These are phyloP conservation scores for Gallinago stenura DNA, from an alignment of 2,797 vertebrate species.

Conservation along the genomic window DNA sequence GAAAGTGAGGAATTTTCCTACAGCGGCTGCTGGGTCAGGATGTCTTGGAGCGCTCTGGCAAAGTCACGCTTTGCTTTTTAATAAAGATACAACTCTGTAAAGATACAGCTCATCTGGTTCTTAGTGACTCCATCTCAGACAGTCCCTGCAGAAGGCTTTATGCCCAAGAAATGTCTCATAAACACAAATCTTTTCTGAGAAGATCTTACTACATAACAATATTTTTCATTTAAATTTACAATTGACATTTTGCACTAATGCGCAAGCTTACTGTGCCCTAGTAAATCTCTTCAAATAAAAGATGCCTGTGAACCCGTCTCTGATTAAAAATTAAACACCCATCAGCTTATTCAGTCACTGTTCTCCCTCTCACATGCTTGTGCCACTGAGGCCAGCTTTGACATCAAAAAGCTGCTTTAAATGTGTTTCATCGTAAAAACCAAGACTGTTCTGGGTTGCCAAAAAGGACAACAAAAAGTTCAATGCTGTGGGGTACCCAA, in stretches of 20 bases:
- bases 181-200: not conserved
- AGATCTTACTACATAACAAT: not conserved
- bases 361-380: not conserved
- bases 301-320: not conserved
- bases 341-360: not conserved
- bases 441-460: not conserved
- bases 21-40: not conserved
- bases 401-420: not conserved
- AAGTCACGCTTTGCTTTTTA: not conserved
- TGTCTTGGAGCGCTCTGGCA: not conserved
- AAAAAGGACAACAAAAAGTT: not conserved
- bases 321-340: not conserved
- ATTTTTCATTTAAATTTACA: not conserved
- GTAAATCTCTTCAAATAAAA: not conserved
- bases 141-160: not conserved
- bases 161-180: not conserved
- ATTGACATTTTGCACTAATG: not conserved
- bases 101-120: not conserved
- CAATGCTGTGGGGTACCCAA: not conserved
- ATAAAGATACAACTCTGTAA: not conserved
- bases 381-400: fast-evolving
- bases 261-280: not conserved
- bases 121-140: not conserved
- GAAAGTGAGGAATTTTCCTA: not conserved
- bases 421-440: not conserved